Evolutionary conservation across 2,113 vertebrate species (phyloP), one percentile per base, ranked within the genome.

Genomic region (Xenopus borealis): DNA sequence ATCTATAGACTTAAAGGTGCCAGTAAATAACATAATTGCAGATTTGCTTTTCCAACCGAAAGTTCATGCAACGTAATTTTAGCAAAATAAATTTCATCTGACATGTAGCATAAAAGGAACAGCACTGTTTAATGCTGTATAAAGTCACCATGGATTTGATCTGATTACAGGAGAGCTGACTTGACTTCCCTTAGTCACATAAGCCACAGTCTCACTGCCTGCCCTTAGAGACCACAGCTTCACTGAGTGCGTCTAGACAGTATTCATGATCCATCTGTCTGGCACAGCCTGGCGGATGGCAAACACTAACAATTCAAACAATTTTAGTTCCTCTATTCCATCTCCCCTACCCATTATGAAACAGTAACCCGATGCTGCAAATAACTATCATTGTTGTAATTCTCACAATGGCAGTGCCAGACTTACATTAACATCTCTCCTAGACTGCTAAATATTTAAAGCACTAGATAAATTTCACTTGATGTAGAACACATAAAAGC

Each of bases 211-310:
- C 89, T 90, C 83, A 71, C 71, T 87, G 88, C 78, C 82, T 85
- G 89, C 91, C 90, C 90, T 93, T 81, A 86, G 91, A 92, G 90
- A 91, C 89, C 88, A 83, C 83, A 86, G 87, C 88, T 91, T 85
- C 81, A 85, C 87, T 89, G 89, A 86, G 89, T 92, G 88, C 83
- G 95, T 97, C 95, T 97, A 97, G 95, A 97, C 95, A 89, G 92
- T 96, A 97, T 97, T 98, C 94, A 98, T 96, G 95, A 95, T 95
- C 96, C 95, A 96, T 95, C 94, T 98, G 96, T 95, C 94, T 97
- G 92, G 92, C 92, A 90, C 91, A 89, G 92, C 89, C 91, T 91
- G 90, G 91, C 87, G 90, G 94, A 94, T 92, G 92, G 93, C 91
- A 92, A 94, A 93, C 92, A 92, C 94, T 89, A 94, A 95, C 88